These are phyloP conservation scores for Thymallus thymallus DNA, from an alignment of 2,113 vertebrate species.

Conservation along the genomic window DNA sequence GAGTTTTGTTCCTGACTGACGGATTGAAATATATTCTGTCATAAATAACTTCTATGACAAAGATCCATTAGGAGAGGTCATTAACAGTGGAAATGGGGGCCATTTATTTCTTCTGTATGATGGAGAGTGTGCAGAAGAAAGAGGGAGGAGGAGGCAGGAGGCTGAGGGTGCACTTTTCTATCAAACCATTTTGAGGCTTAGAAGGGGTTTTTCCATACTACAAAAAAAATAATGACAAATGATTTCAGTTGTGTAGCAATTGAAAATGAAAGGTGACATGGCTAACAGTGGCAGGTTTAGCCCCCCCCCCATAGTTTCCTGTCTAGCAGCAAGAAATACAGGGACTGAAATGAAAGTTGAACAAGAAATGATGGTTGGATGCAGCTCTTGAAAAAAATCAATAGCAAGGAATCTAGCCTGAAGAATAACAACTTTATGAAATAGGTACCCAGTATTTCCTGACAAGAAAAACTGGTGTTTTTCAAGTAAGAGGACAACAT, in stretches of 20 bases:
- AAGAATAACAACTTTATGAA: slow-evolving; percentile 1
- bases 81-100: slow-evolving; percentile 70
- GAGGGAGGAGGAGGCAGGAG: slow-evolving; percentile 54
- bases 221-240: slow-evolving; percentile 60
- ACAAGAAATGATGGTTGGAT: slow-evolving; percentile 1
- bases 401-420: slow-evolving; percentile 13
- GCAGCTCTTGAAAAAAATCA: slow-evolving; percentile 17
- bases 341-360: slow-evolving; percentile 38
- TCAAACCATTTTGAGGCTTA: slow-evolving; percentile 61
- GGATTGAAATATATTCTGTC: slow-evolving; percentile 67
- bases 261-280: slow-evolving; percentile 64
- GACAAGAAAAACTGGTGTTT: not conserved
- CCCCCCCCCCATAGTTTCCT: slow-evolving; percentile 39
- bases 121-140: slow-evolving; percentile 33
- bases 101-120: slow-evolving; percentile 69
- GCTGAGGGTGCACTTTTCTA: slow-evolving; percentile 56
- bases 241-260: slow-evolving; percentile 56
- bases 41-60: slow-evolving; percentile 73
- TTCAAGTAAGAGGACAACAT: not conserved
- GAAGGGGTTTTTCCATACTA: slow-evolving; percentile 65
- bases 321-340: slow-evolving; percentile 11
- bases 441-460: slow-evolving; percentile 3
- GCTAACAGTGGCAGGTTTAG: slow-evolving; percentile 48
- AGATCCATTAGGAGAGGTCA: slow-evolving; percentile 65
- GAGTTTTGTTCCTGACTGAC: slow-evolving; percentile 53